These are phyloP conservation scores for Entomobrya multifasciata DNA, from an alignment of 2,888 invertebrate species.

Conservation along the genomic window DNA sequence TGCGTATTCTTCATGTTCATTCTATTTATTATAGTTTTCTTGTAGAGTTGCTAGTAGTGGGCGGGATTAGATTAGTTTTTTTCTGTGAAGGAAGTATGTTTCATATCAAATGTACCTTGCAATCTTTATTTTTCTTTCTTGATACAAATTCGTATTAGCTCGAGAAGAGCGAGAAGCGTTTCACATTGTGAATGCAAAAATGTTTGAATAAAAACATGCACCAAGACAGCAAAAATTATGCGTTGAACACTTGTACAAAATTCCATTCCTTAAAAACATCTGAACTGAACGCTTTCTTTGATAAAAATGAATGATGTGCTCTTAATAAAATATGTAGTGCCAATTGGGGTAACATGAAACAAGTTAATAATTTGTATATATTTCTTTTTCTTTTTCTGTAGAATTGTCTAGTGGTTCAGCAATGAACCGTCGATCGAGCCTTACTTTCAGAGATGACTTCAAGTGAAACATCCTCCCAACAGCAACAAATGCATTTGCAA, in stretches of 20 bases:
- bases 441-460: conserved; percentile 79
- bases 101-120: conserved; percentile 58
- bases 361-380: not conserved
- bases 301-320: not conserved
- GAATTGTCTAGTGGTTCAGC: conserved; percentile 78
- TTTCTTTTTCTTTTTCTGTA: conserved; percentile 38
- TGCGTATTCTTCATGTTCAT: too few relatives aligned
- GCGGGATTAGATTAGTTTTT: not conserved
- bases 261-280: not conserved
- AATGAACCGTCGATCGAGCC: conserved; percentile 77
- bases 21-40: not conserved
- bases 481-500: conserved; percentile 77
- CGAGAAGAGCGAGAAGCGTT: too few relatives aligned
- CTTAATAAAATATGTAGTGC: not conserved
- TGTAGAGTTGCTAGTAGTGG: not conserved
- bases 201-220: too few relatives aligned
- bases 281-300: not conserved
- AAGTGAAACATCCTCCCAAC: conserved; percentile 78
- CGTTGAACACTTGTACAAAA: conserved; percentile 14
- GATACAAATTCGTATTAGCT: too few relatives aligned
- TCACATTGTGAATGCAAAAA: conserved; percentile 30
- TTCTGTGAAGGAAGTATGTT: conserved; percentile 41
- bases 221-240: conserved; percentile 30
- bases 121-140: conserved; percentile 34
- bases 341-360: not conserved